A percentile compares a stretch with the other conserved stretches of the same genome.
Conservation (phyloP, 2,888 invertebrate species). For the Galeruca laticollis region DNA sequence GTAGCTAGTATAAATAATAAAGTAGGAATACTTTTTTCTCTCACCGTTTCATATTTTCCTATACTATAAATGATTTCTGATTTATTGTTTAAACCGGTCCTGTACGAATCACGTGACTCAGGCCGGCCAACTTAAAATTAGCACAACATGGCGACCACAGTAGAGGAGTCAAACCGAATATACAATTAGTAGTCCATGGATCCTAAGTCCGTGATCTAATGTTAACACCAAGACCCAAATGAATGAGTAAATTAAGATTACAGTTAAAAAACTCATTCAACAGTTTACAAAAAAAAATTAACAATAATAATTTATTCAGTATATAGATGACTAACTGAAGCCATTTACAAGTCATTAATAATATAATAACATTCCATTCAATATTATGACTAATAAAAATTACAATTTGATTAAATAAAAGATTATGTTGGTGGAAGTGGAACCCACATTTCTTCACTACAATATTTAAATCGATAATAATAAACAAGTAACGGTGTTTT, state of each 20-base stretch:
- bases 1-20: no score
- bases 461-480: background rate
- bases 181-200: no score
- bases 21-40: no score
- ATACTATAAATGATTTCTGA: no score
- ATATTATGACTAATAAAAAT: background rate
- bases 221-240: background rate
- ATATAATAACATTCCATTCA: background rate
- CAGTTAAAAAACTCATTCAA: background rate
- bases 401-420: background rate
- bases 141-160: no score
- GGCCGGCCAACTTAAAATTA: no score
- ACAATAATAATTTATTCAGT: background rate
- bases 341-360: background rate
- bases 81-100: no score
- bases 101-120: no score
- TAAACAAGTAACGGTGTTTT: background rate
- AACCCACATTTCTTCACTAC: background rate
- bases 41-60: no score
- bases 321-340: background rate
- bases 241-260: no score
- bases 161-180: no score
- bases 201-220: no score
- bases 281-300: background rate
- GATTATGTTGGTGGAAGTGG: conserved; percentile 2